These are phyloP conservation scores for Syrmaticus mikado DNA, from an alignment of 2,113 vertebrate genomes.

Conservation along the genomic window DNA sequence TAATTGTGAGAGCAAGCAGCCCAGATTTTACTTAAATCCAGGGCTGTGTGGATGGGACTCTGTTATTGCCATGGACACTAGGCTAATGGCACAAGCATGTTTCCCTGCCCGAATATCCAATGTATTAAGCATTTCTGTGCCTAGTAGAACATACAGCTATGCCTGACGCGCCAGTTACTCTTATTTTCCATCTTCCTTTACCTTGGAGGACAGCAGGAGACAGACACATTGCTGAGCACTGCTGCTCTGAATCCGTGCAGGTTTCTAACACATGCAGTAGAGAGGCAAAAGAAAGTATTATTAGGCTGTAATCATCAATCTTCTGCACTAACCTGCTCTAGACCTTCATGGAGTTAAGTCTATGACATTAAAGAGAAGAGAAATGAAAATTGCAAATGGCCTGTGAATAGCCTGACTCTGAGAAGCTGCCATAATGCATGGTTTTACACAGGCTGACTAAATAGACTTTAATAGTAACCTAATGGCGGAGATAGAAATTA, in stretches of 20 bases:
- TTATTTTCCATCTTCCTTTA: neutral
- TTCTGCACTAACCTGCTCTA: constrained; percentile 44
- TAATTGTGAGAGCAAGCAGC: neutral
- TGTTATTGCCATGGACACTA: no score
- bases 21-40: neutral
- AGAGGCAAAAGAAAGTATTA: neutral
- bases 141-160: neutral
- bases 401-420: constrained; percentile 67
- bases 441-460: constrained; percentile 45
- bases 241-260: neutral
- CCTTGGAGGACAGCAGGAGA: neutral
- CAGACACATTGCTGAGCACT: neutral
- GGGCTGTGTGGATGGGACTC: no score
- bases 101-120: neutral
- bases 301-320: constrained; percentile 51
- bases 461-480: constrained; percentile 64
- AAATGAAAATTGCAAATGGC: constrained; percentile 69
- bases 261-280: neutral
- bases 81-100: neutral
- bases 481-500: constrained; percentile 63
- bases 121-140: neutral
- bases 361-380: constrained; percentile 65
- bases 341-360: constrained; percentile 58
- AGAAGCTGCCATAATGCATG: constrained; percentile 59
- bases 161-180: neutral